These are phyloP conservation scores for Strix occidentalis DNA, from an alignment of 2,797 vertebrate species.

Conservation along the genomic window DNA sequence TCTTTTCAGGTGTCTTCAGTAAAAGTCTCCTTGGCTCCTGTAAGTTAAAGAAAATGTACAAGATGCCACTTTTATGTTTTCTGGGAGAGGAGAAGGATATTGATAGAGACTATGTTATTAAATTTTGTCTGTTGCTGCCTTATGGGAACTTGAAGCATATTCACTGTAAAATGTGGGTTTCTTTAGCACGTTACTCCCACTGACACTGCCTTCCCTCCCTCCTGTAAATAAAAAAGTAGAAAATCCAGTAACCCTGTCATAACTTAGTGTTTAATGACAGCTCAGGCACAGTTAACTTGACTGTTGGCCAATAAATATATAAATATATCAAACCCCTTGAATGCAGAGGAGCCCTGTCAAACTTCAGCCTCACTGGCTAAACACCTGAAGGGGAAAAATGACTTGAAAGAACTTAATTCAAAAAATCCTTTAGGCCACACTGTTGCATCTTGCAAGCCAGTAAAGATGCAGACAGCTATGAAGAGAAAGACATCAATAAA, in stretches of 20 bases:
- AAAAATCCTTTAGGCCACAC: constrained; percentile 87
- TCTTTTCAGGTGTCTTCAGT: constrained; percentile 12
- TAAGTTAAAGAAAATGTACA: constrained; percentile 12
- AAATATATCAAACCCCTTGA: not conserved
- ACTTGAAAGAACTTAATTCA: constrained; percentile 86
- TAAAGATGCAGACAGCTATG: constrained; percentile 84
- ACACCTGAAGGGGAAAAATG: constrained; percentile 76
- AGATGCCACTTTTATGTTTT: not conserved
- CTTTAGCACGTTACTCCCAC: not conserved
- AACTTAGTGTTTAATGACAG: constrained; percentile 13
- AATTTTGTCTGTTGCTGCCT: not conserved
- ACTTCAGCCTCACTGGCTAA: constrained; percentile 44
- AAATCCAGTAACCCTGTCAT: not conserved
- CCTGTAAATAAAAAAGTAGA: constrained; percentile 61
- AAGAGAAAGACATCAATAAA: constrained; percentile 95
- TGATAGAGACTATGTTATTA: not conserved
- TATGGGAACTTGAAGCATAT: not conserved
- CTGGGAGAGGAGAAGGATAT: not conserved
- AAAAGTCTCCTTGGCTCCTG: not conserved
- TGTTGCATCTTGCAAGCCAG: constrained; percentile 73
- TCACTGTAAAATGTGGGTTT: constrained; percentile 3
- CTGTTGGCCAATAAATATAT: constrained; percentile 19
- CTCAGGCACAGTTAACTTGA: constrained; percentile 52
- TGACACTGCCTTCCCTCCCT: not conserved
- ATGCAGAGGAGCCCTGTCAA: constrained; percentile 36